phyloP scores from a whole-genome alignment of 2,888 invertebrate genomes.

The Leptopilina syphax region DNA sequence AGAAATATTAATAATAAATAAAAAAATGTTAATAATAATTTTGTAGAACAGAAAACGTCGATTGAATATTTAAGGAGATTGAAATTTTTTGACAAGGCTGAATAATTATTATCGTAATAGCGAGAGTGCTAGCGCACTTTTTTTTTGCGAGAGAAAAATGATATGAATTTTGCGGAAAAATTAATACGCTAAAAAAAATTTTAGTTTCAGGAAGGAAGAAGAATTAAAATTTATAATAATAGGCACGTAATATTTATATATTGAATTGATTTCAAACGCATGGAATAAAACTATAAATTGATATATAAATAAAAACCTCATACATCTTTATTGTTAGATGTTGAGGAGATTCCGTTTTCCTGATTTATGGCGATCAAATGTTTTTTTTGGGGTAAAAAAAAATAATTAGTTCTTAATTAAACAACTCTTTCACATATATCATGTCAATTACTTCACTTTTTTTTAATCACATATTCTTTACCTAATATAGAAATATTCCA shows the following conservation, averaged over 20 bases:
- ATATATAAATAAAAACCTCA: background rate
- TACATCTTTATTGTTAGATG: slow-evolving; percentile 1
- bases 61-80: too few species aligned
- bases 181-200: background rate
- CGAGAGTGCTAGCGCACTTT: too few species aligned
- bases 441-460: slow-evolving; percentile 18
- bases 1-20: too few species aligned
- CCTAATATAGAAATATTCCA: slow-evolving; percentile 9
- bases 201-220: slow-evolving; percentile 20
- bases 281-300: too few species aligned
- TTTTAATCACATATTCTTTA: background rate
- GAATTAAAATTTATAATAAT: background rate
- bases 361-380: background rate
- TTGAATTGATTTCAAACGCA: background rate
- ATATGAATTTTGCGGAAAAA: slow-evolving; percentile 47
- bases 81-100: too few species aligned
- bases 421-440: slow-evolving; percentile 1
- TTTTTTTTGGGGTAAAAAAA: background rate
- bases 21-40: background rate
- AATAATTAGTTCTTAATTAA: slow-evolving; percentile 23
- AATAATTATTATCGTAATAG: too few species aligned
- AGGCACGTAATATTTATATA: background rate
- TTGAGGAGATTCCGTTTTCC: slow-evolving; percentile 7
- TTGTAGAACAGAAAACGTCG: too few species aligned
- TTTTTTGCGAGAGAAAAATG: slow-evolving; percentile 42